Evolutionary conservation across 2,888 invertebrate species (phyloP).

Genomic region (Autographa pulchrina): DNA sequence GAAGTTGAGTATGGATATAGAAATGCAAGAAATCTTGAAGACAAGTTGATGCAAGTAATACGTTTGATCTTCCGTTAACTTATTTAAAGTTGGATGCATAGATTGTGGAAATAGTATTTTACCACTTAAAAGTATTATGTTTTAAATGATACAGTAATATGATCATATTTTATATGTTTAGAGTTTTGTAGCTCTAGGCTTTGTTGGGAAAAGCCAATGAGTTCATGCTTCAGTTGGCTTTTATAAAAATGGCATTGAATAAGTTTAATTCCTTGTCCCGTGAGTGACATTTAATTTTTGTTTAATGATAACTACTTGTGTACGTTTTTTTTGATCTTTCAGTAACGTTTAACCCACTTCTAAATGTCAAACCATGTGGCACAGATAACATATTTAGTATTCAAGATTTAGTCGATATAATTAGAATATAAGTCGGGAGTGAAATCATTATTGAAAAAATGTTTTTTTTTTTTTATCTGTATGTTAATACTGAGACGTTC

Average conservation of each 20-base stretch:
- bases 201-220: no score
- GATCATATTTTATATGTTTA: not conserved
- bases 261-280: no score
- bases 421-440: constrained; percentile 72
- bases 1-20: constrained; percentile 10
- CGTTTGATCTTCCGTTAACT: not conserved
- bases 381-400: constrained; percentile 65
- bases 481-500: constrained; percentile 55
- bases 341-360: constrained; percentile 3
- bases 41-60: not conserved
- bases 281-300: no score
- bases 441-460: constrained; percentile 55
- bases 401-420: constrained; percentile 69
- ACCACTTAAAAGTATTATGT: not conserved
- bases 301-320: no score
- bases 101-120: not conserved
- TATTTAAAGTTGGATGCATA: not conserved
- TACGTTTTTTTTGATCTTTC: not conserved
- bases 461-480: constrained; percentile 49
- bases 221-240: no score
- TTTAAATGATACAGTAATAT: not conserved
- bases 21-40: constrained; percentile 1
- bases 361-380: constrained; percentile 42
- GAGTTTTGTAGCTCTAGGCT: not conserved
- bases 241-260: not conserved